Evolutionary conservation across 37 sponge, comb jelly and placozoan genomes (phyloP), one percentile per base, ranked within the genome.

Genomic region (Beroe forskalii): DNA sequence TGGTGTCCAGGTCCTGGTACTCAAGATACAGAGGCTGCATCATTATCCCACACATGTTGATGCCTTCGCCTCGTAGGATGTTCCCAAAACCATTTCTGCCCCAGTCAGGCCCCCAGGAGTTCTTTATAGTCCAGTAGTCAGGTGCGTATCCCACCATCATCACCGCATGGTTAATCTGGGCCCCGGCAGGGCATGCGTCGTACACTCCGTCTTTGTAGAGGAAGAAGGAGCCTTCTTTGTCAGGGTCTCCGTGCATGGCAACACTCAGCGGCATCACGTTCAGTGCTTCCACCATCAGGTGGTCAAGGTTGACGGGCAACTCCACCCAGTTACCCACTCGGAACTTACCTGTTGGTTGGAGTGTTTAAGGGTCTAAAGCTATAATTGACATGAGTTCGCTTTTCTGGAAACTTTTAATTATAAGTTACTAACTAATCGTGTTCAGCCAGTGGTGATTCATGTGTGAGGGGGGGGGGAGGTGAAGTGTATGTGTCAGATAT

Each of bases 101-200:
- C 86, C 86, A 80, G 20, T 80, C 86, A 25, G 48, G 30, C 28
- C 86, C 86, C 86, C 86, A 80, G 25, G 86, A 80, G 55, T 80
- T 80, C 55, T 80, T 80, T 17, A 80, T 44, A 1, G 37, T 38
- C 55, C 55, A 80, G 86, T 80, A 80, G 55, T 80, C 55, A 1
- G 86, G 86, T 14, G 48, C 86, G 31, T 80, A 80, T 2, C 86
- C 86, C 0, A 80, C 86, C 28, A 80, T 43, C 8, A 37, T 25
- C 0, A 80, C 48, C 3, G 40, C 55, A 43, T 80, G 86, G 40
- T 80, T 80, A 1, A 22, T 1, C 1, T 2, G 28, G 3, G 24
- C 35, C 3, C 30, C 1, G 1, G 55, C 28, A 8, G 86, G 86
- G 55, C 55, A 44, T 33, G 37, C 22, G 55, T 80, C 86, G 6